These are phyloP conservation scores for Cephus sareptanus DNA, from an alignment of 2,888 invertebrate species.

Conservation along the genomic window DNA sequence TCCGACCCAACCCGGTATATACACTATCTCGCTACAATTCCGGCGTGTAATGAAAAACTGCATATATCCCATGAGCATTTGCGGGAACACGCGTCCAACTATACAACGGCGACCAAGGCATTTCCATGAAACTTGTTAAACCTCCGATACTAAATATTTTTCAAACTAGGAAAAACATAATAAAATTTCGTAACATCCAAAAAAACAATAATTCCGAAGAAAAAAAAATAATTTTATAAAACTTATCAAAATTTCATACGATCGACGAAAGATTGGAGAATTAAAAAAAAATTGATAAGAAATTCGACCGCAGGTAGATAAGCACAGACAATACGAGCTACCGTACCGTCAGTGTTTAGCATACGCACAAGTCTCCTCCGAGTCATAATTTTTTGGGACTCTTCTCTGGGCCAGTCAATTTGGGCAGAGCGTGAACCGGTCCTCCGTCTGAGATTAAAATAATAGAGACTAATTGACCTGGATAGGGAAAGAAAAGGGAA, in stretches of 20 bases:
- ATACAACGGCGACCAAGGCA: background rate
- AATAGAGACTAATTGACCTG: constrained; percentile 4
- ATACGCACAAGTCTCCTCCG: background rate
- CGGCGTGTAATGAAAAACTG: constrained; percentile 35
- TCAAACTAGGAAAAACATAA: background rate
- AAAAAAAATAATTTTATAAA: constrained; percentile 2
- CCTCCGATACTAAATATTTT: background rate
- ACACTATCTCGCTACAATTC: constrained; percentile 23
- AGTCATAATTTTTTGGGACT: background rate
- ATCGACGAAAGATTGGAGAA: background rate
- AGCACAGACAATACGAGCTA: background rate
- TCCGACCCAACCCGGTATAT: background rate
- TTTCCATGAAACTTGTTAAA: constrained; percentile 22
- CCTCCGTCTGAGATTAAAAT: constrained; percentile 3
- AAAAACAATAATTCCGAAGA: background rate
- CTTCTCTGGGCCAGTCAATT: background rate
- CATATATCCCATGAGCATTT: constrained; percentile 15
- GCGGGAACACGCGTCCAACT: constrained; percentile 10
- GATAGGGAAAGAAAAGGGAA: constrained; percentile 4
- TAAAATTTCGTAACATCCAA: background rate
- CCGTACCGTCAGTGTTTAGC: background rate
- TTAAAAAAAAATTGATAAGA: background rate
- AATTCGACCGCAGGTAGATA: background rate
- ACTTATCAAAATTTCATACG: constrained; percentile 24
- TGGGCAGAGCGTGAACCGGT: background rate